phyloP scores from a whole-genome alignment of 1,140 invertebrate genomes.

The Magallana angulata region DNA sequence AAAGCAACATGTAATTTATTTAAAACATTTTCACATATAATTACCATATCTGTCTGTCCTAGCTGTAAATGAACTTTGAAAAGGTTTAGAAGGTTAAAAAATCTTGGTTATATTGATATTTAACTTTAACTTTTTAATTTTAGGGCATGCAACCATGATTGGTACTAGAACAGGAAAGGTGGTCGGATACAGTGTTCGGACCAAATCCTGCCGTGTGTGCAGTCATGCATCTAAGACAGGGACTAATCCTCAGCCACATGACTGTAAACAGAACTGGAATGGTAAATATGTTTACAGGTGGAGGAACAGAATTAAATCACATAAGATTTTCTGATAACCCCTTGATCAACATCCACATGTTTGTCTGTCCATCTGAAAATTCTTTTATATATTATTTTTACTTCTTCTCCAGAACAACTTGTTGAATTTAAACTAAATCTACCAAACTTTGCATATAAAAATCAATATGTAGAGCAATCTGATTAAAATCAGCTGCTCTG shows the following conservation, averaged over 20 bases:
- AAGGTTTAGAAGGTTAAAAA: too few relatives aligned
- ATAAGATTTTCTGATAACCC: not conserved
- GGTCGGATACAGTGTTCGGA: not conserved
- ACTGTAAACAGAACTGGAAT: conserved; percentile 32
- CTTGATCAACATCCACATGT: not conserved
- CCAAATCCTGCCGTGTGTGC: not conserved
- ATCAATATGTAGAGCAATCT: too few relatives aligned
- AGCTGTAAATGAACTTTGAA: too few relatives aligned
- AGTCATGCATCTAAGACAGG: not conserved
- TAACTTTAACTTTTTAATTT: not conserved
- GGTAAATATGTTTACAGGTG: not conserved
- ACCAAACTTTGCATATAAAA: too few relatives aligned
- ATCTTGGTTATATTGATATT: too few relatives aligned
- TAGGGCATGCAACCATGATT: conserved; percentile 39
- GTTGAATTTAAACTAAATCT: too few relatives aligned
- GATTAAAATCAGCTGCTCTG: too few relatives aligned
- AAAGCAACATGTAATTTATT: not conserved
- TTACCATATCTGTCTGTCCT: too few relatives aligned
- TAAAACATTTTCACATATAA: too few relatives aligned
- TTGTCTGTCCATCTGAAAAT: not conserved
- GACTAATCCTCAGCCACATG: not conserved
- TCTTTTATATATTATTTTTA: not conserved
- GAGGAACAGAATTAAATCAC: not conserved
- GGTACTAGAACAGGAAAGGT: conserved; percentile 1
- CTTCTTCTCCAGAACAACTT: not conserved